Percentiles rank a stretch among this genome's conserved stretches.
Evolutionary conservation across 2,797 vertebrate genomes (phyloP).

Genomic region (Semaprochilodus insignis): DNA sequence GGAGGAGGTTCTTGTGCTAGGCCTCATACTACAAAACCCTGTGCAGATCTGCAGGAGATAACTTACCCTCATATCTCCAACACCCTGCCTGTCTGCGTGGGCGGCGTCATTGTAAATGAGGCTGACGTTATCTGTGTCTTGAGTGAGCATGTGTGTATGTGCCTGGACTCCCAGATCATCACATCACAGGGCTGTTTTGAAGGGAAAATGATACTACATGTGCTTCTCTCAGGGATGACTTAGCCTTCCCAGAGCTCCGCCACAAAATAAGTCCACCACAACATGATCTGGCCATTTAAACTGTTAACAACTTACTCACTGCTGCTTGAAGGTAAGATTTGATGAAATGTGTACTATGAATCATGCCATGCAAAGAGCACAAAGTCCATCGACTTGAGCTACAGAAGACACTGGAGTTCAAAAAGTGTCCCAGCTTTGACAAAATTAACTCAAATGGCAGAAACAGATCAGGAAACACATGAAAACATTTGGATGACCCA

Average conservation of each 20-base stretch:
- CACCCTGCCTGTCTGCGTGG: conserved; percentile 16
- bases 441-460: conserved; percentile 37
- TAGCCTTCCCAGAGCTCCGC: background rate
- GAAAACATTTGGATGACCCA: conserved; percentile 18
- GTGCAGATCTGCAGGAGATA: conserved; percentile 41
- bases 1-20: background rate
- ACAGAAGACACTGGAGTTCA: background rate
- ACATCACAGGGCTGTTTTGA: conserved; percentile 35
- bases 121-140: conserved; percentile 29
- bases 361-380: background rate
- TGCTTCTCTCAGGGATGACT: background rate
- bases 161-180: conserved; percentile 2
- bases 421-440: background rate
- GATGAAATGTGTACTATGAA: background rate
- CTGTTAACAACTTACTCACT: background rate
- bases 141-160: conserved; percentile 17
- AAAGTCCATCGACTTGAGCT: background rate
- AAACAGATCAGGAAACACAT: conserved; percentile 34
- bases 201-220: conserved; percentile 12
- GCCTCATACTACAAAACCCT: background rate
- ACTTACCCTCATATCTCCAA: conserved; percentile 26
- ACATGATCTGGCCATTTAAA: background rate
- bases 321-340: background rate
- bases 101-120: conserved; percentile 15
- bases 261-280: background rate